phyloP scores from a whole-genome alignment of 2,888 invertebrate species.

The Aleiodes leptofemur region DNA sequence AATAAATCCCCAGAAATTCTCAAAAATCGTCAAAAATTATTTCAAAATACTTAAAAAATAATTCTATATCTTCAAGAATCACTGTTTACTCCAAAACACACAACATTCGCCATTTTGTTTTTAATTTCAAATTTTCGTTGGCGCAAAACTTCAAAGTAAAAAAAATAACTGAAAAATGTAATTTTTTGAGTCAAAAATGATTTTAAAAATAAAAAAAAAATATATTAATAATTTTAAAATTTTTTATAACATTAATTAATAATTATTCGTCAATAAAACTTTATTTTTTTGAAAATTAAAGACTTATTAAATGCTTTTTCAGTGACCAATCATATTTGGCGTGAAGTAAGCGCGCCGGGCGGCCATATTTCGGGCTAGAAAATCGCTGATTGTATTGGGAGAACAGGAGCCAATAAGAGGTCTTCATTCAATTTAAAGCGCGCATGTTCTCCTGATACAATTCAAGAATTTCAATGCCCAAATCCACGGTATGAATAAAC shows the following conservation, averaged over 20 bases:
- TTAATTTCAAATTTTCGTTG: neutral
- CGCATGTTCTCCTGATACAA: slow-evolving; percentile 41
- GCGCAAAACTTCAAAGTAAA: neutral
- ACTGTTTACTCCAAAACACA: slow-evolving; percentile 14
- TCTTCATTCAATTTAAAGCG: neutral
- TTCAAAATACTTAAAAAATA: neutral
- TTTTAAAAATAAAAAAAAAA: too few relatives aligned
- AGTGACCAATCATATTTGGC: slow-evolving; percentile 79
- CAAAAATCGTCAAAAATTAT: neutral
- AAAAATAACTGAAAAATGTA: neutral
- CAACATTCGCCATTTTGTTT: neutral
- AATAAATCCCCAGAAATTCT: neutral
- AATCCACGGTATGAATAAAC: slow-evolving; percentile 33
- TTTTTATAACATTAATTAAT: too few relatives aligned
- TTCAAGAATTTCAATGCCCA: slow-evolving; percentile 51
- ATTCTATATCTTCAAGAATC: too few relatives aligned
- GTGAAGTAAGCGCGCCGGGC: slow-evolving; percentile 89
- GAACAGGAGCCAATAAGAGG: slow-evolving; percentile 32
- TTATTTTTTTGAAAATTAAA: too few relatives aligned
- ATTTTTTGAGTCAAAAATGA: neutral
- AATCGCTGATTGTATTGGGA: slow-evolving; percentile 47
- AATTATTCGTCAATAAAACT: too few relatives aligned
- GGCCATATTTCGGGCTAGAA: slow-evolving; percentile 83
- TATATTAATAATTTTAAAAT: too few relatives aligned
- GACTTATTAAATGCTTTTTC: neutral